Evolutionary conservation across 2,888 invertebrate species (phyloP).

Genomic region (Leptopilina syphax): DNA sequence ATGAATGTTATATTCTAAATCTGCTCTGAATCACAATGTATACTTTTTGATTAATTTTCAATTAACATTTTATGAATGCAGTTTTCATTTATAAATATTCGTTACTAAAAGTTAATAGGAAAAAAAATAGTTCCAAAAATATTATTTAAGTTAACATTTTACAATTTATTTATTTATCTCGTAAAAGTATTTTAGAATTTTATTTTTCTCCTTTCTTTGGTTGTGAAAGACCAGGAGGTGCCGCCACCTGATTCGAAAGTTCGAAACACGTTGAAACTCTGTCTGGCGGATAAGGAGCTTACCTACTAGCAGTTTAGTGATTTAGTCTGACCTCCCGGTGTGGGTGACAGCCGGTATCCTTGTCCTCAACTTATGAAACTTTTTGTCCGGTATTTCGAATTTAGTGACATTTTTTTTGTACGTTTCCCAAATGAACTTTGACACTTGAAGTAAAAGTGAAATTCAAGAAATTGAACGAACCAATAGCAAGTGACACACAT

Average conservation of each 20-base stretch:
- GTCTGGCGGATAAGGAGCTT: conserved; percentile 6
- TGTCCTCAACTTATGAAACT: neutral
- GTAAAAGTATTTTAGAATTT: neutral
- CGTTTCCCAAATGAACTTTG: neutral
- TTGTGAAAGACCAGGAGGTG: neutral
- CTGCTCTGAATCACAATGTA: conserved; percentile 6
- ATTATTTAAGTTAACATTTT: no score
- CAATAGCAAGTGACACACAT: neutral
- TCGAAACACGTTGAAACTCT: neutral
- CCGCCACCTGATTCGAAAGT: conserved; percentile 17
- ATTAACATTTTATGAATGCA: neutral
- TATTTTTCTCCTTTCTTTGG: neutral
- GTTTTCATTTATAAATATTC: no score
- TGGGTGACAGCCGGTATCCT: conserved; percentile 26
- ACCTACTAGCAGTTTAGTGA: neutral
- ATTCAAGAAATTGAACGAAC: neutral
- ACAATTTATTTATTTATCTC: neutral
- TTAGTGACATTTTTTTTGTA: neutral
- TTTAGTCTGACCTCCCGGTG: conserved; percentile 12
- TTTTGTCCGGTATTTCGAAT: conserved; percentile 31
- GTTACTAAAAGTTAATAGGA: no score
- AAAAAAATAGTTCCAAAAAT: neutral
- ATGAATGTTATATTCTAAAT: neutral
- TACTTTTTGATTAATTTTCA: neutral
- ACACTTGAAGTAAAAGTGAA: neutral